Evolutionary conservation across 1,140 invertebrate species (phyloP).

Genomic region (Aphelenchoides besseyi): DNA sequence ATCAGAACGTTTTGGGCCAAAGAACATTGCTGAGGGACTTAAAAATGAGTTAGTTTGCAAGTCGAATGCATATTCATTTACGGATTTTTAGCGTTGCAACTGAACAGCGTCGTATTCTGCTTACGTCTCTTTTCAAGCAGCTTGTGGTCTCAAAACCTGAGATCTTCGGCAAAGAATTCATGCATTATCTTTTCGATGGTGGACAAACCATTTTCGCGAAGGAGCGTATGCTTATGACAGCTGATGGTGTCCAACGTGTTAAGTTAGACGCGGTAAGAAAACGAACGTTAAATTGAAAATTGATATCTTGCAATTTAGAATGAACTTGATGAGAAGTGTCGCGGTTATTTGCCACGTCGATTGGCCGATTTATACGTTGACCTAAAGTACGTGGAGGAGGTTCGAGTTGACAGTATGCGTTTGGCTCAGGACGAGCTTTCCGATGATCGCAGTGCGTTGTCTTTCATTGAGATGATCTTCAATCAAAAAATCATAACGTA

Average conservation of each 20-base stretch:
- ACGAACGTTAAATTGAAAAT: too few relatives aligned
- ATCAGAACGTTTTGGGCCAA: neutral
- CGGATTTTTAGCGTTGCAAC: neutral
- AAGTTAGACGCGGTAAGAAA: neutral
- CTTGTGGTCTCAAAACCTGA: neutral
- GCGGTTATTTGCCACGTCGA: neutral
- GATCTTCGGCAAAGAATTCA: neutral
- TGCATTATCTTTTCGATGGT: neutral
- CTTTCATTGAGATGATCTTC: neutral
- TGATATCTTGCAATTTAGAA: neutral
- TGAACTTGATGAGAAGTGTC: neutral
- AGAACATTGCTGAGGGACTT: neutral
- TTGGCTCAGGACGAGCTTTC: neutral
- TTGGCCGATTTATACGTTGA: neutral
- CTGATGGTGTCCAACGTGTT: neutral
- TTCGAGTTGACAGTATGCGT: neutral
- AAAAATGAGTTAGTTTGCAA: neutral
- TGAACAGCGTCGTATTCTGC: neutral
- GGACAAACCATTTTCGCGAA: neutral
- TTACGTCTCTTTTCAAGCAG: neutral
- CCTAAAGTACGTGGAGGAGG: neutral
- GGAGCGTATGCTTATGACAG: neutral
- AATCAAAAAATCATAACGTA: conserved; percentile 4
- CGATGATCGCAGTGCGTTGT: neutral
- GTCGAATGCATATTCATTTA: neutral